Evolutionary conservation across 2,888 invertebrate genomes (phyloP).

Genomic region (Leptura quadrifasciata): DNA sequence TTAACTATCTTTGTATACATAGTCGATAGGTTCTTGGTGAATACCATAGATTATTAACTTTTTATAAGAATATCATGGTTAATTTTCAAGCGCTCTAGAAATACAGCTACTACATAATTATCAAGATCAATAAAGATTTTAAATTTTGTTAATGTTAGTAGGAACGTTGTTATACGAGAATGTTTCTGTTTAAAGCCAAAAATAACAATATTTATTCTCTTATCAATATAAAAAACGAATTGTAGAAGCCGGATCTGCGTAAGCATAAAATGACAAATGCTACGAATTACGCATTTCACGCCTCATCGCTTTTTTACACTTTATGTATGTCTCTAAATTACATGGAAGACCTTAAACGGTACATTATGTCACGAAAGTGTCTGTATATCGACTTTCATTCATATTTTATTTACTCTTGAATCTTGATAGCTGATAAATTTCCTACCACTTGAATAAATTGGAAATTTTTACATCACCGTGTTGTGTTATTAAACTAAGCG

Average conservation of each 20-base stretch:
- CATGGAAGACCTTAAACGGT: background rate
- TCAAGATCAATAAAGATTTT: no score
- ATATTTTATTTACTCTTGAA: constrained; percentile 7
- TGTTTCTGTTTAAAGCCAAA: no score
- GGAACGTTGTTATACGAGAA: no score
- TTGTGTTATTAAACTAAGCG: background rate
- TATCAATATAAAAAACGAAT: background rate
- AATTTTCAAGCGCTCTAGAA: no score
- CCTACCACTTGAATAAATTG: constrained; percentile 7
- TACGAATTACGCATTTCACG: background rate
- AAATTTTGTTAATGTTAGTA: no score
- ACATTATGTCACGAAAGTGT: background rate
- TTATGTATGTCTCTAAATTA: background rate
- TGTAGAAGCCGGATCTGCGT: background rate
- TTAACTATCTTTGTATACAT: no score
- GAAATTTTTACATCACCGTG: background rate
- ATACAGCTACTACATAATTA: no score
- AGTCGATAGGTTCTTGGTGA: no score
- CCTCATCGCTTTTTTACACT: background rate
- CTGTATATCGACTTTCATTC: background rate
- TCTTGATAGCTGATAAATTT: constrained; percentile 4
- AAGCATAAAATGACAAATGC: background rate
- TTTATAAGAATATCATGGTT: no score
- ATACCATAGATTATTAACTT: no score
- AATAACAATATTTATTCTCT: no score